Conservation (phyloP, 2,888 invertebrate species). For the Pandemis heparana region DNA sequence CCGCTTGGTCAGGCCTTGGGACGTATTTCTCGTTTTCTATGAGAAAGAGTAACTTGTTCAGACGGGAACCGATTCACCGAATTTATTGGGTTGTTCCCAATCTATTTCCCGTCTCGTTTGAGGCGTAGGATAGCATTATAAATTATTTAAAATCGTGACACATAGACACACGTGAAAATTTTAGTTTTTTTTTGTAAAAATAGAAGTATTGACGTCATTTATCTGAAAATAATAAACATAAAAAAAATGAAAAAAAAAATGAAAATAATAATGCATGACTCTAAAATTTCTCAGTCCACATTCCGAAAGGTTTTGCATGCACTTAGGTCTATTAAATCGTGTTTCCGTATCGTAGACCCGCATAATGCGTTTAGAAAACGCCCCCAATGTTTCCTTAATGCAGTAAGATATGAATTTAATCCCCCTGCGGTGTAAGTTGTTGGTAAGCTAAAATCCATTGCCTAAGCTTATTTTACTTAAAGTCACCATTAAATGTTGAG, state of each 20-base stretch:
- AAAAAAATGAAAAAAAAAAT: too few species aligned
- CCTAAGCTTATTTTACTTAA: neutral
- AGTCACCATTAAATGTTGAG: neutral
- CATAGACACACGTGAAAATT: neutral
- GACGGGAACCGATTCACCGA: slow-evolving; percentile 22
- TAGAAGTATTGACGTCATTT: slow-evolving; percentile 3
- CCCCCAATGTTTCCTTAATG: neutral
- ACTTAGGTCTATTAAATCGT: too few species aligned
- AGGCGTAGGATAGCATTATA: slow-evolving; percentile 15
- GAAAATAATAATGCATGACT: neutral
- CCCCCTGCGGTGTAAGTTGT: neutral
- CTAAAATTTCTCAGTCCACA: too few species aligned
- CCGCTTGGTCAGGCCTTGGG: neutral
- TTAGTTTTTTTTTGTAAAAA: slow-evolving; percentile 10
- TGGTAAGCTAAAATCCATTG: neutral
- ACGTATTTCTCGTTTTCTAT: slow-evolving; percentile 22
- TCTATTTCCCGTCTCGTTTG: slow-evolving; percentile 16
- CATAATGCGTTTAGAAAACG: too few species aligned
- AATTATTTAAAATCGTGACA: slow-evolving; percentile 27
- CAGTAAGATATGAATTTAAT: neutral
- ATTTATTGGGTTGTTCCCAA: slow-evolving; percentile 29
- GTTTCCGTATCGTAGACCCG: too few species aligned
- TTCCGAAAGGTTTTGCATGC: too few species aligned
- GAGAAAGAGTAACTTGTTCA: slow-evolving; percentile 31
- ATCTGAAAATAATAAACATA: neutral